phyloP scores from a whole-genome alignment of 1,140 invertebrate genomes.

The Telenomus remus region DNA sequence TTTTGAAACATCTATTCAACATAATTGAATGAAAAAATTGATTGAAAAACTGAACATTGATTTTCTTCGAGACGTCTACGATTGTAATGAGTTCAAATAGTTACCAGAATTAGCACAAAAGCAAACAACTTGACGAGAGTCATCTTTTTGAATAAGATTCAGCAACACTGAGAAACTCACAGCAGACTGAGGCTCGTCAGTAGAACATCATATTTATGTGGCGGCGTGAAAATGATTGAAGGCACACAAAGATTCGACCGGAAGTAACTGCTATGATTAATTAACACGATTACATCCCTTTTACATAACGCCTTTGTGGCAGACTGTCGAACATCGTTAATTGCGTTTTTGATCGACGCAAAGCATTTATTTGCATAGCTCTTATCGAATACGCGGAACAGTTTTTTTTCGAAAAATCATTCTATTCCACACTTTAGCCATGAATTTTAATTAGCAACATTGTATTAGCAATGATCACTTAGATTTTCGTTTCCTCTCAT shows the following conservation, averaged over 20 bases:
- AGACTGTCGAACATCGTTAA: constrained; percentile 12
- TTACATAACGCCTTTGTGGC: constrained; percentile 49
- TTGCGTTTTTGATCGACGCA: constrained; percentile 17
- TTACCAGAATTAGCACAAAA: constrained; percentile 8
- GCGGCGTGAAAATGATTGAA: constrained; percentile 24
- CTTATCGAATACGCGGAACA: constrained; percentile 11
- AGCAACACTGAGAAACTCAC: constrained; percentile 1
- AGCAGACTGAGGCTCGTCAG: constrained; percentile 19
- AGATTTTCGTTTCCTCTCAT: constrained; percentile 8
- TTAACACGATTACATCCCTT: constrained; percentile 45
- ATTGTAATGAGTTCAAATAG: not conserved
- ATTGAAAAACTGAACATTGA: no score
- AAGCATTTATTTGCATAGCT: constrained; percentile 32
- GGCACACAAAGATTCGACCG: constrained; percentile 20
- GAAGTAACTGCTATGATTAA: constrained; percentile 47
- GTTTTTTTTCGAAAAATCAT: constrained; percentile 5
- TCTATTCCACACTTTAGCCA: not conserved
- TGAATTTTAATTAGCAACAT: not conserved
- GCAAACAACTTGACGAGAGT: not conserved
- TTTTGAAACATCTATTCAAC: no score
- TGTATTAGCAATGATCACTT: not conserved
- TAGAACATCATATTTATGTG: constrained; percentile 34
- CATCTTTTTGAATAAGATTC: not conserved
- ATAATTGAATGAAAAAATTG: no score
- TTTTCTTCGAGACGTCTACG: no score